Base-by-base conservation (phyloP, 2,888 invertebrate species). In the Balanococcus diminutus region DNA sequence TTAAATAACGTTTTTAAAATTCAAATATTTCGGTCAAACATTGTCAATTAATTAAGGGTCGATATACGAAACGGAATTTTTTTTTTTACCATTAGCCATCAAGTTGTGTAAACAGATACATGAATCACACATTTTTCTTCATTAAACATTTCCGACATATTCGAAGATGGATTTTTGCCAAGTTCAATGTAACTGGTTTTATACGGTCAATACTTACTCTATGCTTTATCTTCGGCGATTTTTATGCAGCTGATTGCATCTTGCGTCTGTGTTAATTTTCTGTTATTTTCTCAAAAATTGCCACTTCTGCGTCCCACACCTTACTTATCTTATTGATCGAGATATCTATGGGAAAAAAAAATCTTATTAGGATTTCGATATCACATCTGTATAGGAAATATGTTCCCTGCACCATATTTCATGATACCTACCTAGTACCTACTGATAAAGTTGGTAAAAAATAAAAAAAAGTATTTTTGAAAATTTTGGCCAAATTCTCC, bases 141-240 rank as follows among this genome's bases (percentile, higher is more conserved):
- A 79, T 79, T 79, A 79, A 79, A 79, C 75, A 36, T 79, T 79
- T 79, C 75, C 75, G 75, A 79, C 75, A 79, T n/a, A n/a, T 79
- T 19, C 28, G n/a, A 79, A 14, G 36, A 79, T 79, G 75, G 75
- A n/a, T 36, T 36, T 79, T 79, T 36, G 75, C 75, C 75, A 79
- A 79, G 75, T 79, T 79, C 75, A 79, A 79, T 79, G 75, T 79
- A 79, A 79, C 75, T 79, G 75, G 75, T 79, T 79, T 79, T 79
- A 79, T 79, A 36, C 75, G 75, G 75, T 79, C 75, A 36, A 79
- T 79, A 79, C 36, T 1, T 36, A 36, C 75, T 36, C 75, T 36
- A 36, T 36, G 36, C 28, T 79, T 79, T 79, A 79, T 36, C n/a
- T n/a, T n/a, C n/a, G 75, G n/a, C 36, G 19, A 36, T 36, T 79